phyloP scores from a whole-genome alignment of 2,113 vertebrate species.

The Rhizomys pruinosus region DNA sequence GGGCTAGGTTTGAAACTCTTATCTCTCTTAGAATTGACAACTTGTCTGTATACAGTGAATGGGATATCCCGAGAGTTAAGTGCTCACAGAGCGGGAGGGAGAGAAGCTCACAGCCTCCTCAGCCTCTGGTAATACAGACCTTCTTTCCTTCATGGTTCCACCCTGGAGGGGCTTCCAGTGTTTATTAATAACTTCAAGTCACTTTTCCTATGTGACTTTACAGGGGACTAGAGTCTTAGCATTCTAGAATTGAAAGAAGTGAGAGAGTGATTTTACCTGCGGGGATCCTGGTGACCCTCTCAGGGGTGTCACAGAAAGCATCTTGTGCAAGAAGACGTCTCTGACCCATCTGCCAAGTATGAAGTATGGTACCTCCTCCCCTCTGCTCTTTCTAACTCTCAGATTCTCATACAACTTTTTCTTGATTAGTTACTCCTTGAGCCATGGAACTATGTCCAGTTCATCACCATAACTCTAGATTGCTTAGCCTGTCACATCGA shows the following conservation, averaged over 20 bases:
- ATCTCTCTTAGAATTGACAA: background rate
- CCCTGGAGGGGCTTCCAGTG: background rate
- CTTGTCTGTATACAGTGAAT: background rate
- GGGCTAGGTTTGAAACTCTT: background rate
- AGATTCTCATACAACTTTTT: background rate
- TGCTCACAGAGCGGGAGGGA: background rate
- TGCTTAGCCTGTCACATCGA: background rate
- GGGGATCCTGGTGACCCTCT: background rate
- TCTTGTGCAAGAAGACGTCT: background rate
- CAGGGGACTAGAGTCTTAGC: background rate
- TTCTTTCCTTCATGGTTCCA: background rate
- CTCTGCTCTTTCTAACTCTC: background rate
- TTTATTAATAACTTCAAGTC: background rate
- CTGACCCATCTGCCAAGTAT: background rate
- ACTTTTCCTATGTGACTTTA: background rate
- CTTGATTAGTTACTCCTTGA: background rate
- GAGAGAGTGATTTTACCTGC: background rate
- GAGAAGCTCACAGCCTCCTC: background rate
- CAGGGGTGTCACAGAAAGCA: background rate
- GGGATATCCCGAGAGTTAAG: background rate
- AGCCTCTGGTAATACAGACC: background rate
- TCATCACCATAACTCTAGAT: background rate
- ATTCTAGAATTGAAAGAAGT: background rate
- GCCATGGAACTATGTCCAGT: background rate
- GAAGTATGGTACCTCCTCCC: background rate